phyloP scores from a whole-genome alignment of 2,888 invertebrate species.

The Silvanus unidentatus region DNA sequence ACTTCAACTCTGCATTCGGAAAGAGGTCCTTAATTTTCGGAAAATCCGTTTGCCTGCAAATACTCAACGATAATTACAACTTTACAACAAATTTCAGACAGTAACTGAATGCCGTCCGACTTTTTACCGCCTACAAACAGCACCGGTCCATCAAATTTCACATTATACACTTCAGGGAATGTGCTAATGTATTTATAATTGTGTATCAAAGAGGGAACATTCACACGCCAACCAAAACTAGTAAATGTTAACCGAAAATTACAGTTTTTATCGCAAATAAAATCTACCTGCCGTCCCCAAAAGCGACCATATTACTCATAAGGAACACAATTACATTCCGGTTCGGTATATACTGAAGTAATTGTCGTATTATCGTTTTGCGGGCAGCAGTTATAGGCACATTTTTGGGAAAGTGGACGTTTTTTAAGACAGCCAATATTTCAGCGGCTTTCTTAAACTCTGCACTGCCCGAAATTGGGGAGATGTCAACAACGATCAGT shows the following conservation, averaged over 20 bases:
- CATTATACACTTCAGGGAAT: conserved; percentile 53
- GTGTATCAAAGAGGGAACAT: conserved; percentile 64
- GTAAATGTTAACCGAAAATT: not conserved
- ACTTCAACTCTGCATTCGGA: conserved; percentile 62
- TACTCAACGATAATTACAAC: not conserved
- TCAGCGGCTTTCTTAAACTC: no score
- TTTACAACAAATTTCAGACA: conserved; percentile 35
- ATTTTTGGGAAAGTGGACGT: conserved; percentile 55
- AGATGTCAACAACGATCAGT: conserved; percentile 67
- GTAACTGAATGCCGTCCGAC: conserved; percentile 76
- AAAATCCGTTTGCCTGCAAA: conserved; percentile 50
- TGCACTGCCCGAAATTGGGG: conserved; percentile 55
- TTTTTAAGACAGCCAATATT: conserved; percentile 50
- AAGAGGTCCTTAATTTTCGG: conserved; percentile 63
- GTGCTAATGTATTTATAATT: conserved; percentile 59
- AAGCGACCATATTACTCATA: conserved; percentile 71
- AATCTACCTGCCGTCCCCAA: conserved; percentile 37
- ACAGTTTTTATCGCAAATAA: not conserved
- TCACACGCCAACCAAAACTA: conserved; percentile 71
- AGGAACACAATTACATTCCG: conserved; percentile 67
- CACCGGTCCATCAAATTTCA: conserved; percentile 55
- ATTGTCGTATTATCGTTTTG: conserved; percentile 60
- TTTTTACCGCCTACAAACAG: conserved; percentile 77
- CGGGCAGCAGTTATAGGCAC: conserved; percentile 63
- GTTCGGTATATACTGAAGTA: conserved; percentile 54